Base-by-base conservation (phyloP, 2,797 vertebrate species). In the Sebastes matsubarae region DNA sequence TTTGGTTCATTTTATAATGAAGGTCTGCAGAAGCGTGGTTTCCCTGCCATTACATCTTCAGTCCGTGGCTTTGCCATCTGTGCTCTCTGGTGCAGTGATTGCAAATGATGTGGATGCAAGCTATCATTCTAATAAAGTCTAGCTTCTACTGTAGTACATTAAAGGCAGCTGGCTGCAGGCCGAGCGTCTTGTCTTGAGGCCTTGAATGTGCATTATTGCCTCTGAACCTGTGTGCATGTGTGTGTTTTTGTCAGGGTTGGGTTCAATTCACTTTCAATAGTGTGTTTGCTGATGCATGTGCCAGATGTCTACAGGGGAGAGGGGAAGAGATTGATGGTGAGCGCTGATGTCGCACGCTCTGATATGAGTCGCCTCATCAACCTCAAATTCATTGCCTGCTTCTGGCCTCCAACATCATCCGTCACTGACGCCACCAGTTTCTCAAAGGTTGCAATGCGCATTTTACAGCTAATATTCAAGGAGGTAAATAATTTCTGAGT, bases 291-390 rank as follows among this genome's bases (percentile, higher is more conserved):
- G 91, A 89, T 92, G 92, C 92, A 87, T 93, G 90, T 91, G 87
- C 91, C 82, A 91, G 88, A 89, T 91, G 86, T 92, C 87, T 90
- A 86, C 86, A 80, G 89, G 77, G 89, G 89, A 92, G 89, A 88
- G 79, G 86, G 85, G 68, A 88, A 79, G 92, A 95, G 94, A 96
- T 95, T 95, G 94, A 96, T 96, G 92, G 92, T 66, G 82, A 92
- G 93, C 89, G 81, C 93, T 91, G 93, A 92, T 95, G 91, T 94
- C 79, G 89, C 94, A 76, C 80, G 89, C 93, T 93, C 90, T 91
- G 93, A 95, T 96, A 95, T 95, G 94, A 96, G 92, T 93, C 95
- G 95, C 93, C 94, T 96, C 95, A 96, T 96, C 95, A 96, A 95
- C 94, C 93, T 93, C 92, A 87, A 95, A 95, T 94, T 94, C 93